Conservation (phyloP, 2,797 vertebrate genomes). For the Erpetoichthys calabaricus region DNA sequence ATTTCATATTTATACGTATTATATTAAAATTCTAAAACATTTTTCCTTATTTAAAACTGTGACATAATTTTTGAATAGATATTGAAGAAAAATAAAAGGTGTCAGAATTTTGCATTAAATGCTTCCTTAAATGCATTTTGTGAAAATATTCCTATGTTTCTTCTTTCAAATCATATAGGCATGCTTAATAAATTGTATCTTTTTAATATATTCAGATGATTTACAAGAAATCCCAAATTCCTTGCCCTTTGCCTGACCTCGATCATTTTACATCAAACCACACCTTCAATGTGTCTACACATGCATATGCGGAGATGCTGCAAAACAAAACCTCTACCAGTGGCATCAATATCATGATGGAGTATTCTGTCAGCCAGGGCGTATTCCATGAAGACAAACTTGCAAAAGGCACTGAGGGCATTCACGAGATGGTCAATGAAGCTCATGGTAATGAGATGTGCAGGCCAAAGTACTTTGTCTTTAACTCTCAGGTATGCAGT, state of each 20-base stretch:
- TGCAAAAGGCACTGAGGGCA: constrained; percentile 24
- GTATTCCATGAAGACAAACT: constrained; percentile 29
- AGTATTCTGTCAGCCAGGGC: constrained; percentile 51
- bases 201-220: constrained; percentile 55
- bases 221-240: constrained; percentile 85
- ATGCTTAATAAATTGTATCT: not conserved
- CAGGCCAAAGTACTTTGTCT: constrained; percentile 80
- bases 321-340: constrained; percentile 41
- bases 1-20: too few relatives aligned
- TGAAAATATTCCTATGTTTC: too few relatives aligned
- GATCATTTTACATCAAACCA: constrained; percentile 47
- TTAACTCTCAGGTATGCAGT: constrained; percentile 78
- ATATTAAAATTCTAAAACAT: too few relatives aligned
- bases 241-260: constrained; percentile 74
- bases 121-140: too few relatives aligned
- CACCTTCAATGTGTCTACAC: constrained; percentile 54
- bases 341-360: constrained; percentile 59
- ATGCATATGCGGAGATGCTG: constrained; percentile 35
- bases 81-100: too few relatives aligned
- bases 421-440: constrained; percentile 47
- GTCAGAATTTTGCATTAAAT: too few relatives aligned
- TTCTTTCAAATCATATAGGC: not conserved
- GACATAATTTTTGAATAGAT: too few relatives aligned
- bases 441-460: constrained; percentile 51
- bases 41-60: too few relatives aligned